These are phyloP conservation scores for Corythoichthys intestinalis DNA, from an alignment of 2,113 vertebrate species.

Conservation along the genomic window DNA sequence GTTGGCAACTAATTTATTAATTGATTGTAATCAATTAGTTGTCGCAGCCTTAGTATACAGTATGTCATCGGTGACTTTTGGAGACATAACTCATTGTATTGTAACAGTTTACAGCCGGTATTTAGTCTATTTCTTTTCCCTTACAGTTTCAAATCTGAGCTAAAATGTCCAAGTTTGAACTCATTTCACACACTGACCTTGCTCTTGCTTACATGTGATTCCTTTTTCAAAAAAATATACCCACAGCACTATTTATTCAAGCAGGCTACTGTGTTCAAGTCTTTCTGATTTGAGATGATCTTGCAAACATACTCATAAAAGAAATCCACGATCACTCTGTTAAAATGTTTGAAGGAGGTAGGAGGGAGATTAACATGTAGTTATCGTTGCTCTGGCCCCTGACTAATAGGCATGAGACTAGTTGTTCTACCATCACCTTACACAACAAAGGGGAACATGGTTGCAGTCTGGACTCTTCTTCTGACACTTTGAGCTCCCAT, in stretches of 20 bases:
- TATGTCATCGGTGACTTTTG: background rate
- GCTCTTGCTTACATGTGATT: background rate
- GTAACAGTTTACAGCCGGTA: constrained; percentile 23
- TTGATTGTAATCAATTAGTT: no score
- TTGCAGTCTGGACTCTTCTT: constrained; percentile 32
- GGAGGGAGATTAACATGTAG: constrained; percentile 54
- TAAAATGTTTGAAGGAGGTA: constrained; percentile 49
- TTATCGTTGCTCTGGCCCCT: constrained; percentile 51
- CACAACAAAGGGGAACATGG: constrained; percentile 41
- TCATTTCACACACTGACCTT: constrained; percentile 23
- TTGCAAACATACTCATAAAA: background rate
- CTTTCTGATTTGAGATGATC: background rate
- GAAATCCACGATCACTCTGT: constrained; percentile 45
- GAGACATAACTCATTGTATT: constrained; percentile 28
- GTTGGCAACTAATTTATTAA: no score
- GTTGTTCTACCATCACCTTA: constrained; percentile 41
- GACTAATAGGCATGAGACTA: constrained; percentile 46
- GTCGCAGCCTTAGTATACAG: no score
- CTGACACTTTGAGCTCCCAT: constrained; percentile 44
- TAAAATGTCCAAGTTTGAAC: constrained; percentile 38
- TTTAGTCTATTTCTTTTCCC: constrained; percentile 6
- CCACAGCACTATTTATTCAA: background rate
- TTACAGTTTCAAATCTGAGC: constrained; percentile 7
- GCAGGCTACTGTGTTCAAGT: background rate
- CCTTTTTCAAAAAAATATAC: no score